phyloP scores from a whole-genome alignment of 2,797 vertebrate genomes.

The Enteromius paludinosus region DNA sequence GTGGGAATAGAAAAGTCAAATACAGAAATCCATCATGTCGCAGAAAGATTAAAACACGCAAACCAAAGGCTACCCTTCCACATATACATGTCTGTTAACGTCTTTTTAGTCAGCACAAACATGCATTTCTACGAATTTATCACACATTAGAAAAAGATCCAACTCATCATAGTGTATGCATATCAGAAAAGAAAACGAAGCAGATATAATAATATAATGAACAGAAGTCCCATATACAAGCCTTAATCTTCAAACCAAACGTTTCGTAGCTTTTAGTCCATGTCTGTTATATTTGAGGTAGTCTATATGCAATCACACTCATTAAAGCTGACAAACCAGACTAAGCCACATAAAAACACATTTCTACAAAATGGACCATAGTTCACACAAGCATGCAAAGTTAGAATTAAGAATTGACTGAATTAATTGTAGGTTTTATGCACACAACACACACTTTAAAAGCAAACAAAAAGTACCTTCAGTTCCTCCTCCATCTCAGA shows the following conservation, averaged over 20 bases:
- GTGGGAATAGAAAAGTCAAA: neutral
- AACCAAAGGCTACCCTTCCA: neutral
- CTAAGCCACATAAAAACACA: neutral
- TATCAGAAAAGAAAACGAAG: neutral
- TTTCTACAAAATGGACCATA: neutral
- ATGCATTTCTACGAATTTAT: neutral
- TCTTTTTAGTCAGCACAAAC: too few relatives aligned
- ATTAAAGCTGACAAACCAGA: neutral
- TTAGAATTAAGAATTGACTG: neutral
- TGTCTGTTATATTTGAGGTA: neutral
- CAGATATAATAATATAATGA: neutral
- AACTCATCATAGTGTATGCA: neutral
- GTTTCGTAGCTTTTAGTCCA: neutral
- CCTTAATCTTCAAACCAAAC: neutral
- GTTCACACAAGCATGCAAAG: neutral
- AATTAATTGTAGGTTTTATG: neutral
- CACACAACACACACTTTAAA: neutral
- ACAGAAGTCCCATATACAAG: neutral
- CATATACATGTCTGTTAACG: neutral
- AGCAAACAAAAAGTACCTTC: conserved; percentile 81
- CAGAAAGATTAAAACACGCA: neutral
- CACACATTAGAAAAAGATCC: neutral
- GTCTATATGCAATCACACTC: neutral
- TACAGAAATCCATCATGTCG: neutral
- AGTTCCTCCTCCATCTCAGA: conserved; percentile 99